These are phyloP conservation scores for Cheilosia variabilis DNA, from an alignment of 2,888 invertebrate species.

Conservation along the genomic window DNA sequence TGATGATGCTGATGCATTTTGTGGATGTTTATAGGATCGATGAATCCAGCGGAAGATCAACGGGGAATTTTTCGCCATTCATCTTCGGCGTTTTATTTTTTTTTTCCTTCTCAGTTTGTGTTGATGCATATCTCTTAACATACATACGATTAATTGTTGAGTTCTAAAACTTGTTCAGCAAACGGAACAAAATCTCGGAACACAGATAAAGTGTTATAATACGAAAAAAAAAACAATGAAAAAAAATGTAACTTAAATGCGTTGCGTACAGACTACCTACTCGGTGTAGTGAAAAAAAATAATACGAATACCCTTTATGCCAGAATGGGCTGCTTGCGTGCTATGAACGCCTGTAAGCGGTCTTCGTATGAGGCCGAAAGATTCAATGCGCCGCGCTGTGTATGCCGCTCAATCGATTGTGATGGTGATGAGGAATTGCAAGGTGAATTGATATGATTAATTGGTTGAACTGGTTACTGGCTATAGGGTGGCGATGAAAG, in stretches of 20 bases:
- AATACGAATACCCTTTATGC: constrained; percentile 1
- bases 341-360: constrained; percentile 20
- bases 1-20: constrained; percentile 31
- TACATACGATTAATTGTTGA: constrained; percentile 46
- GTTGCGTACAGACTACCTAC: background rate
- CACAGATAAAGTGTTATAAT: constrained; percentile 30
- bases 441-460: constrained; percentile 77
- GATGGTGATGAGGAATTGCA: constrained; percentile 77
- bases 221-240: constrained; percentile 7
- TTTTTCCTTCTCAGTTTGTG: background rate
- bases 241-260: background rate
- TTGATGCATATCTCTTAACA: constrained; percentile 45
- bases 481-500: constrained; percentile 74
- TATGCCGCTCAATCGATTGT: constrained; percentile 65
- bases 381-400: constrained; percentile 72
- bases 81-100: constrained; percentile 10
- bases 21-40: constrained; percentile 33
- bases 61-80: constrained; percentile 30
- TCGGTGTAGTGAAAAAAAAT: constrained; percentile 9
- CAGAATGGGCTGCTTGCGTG: constrained; percentile 24
- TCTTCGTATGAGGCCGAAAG: constrained; percentile 39
- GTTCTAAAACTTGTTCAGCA: constrained; percentile 48
- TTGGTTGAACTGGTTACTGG: constrained; percentile 53
- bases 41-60: constrained; percentile 17
- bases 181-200: constrained; percentile 50